Conservation (phyloP, 2,888 invertebrate species). For the Agrotis clavis region DNA sequence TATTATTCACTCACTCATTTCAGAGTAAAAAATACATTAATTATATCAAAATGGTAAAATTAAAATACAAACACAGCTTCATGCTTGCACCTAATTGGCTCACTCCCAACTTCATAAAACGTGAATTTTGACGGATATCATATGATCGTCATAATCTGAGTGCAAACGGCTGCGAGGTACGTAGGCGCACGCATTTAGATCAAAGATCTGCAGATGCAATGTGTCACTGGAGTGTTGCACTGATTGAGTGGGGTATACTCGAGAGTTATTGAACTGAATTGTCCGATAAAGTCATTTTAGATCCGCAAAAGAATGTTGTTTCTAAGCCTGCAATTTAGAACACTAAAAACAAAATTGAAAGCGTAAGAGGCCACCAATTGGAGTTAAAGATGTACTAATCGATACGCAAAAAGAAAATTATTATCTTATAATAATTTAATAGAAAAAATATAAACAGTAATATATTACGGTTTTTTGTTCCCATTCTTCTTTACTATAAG, state of each 20-base stretch:
- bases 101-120: conserved; percentile 75
- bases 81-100: conserved; percentile 66
- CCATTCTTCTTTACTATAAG: too few species aligned
- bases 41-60: conserved; percentile 10
- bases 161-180: conserved; percentile 44
- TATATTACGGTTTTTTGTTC: too few species aligned
- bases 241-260: conserved; percentile 17
- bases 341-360: too few species aligned
- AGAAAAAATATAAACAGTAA: too few species aligned
- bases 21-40: conserved; percentile 15
- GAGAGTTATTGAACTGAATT: neutral
- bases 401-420: too few species aligned
- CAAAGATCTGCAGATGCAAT: conserved; percentile 46
- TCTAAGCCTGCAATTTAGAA: neutral
- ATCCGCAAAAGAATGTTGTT: neutral
- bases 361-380: too few species aligned
- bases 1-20: neutral
- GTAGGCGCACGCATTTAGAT: conserved; percentile 56
- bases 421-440: too few species aligned
- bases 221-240: conserved; percentile 34
- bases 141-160: conserved; percentile 73
- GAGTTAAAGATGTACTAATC: too few species aligned
- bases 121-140: conserved; percentile 76
- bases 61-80: conserved; percentile 38
- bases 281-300: neutral